Conservation (phyloP, 2,797 vertebrate species). For the Pseudotriccus pelzelni region DNA sequence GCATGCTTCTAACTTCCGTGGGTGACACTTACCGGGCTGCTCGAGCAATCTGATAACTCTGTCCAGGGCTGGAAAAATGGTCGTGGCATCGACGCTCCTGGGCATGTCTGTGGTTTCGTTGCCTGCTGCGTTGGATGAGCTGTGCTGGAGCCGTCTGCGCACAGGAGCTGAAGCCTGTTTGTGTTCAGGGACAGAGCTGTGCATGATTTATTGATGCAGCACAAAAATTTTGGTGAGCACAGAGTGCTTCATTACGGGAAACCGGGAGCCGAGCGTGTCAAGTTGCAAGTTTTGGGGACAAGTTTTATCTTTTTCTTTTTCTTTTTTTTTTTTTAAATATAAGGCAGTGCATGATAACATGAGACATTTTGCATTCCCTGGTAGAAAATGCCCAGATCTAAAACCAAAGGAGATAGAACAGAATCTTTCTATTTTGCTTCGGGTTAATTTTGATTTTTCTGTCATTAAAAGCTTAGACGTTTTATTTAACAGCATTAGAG, state of each 20-base stretch:
- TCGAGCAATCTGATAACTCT: background rate
- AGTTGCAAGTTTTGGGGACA: background rate
- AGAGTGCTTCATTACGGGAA: background rate
- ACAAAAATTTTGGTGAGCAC: background rate
- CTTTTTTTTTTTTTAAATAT: background rate
- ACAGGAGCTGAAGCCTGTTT: background rate
- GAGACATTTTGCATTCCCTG: background rate
- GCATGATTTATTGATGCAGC: background rate
- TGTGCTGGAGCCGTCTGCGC: background rate
- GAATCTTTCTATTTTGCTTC: background rate
- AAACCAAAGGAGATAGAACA: background rate
- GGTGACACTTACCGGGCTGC: background rate
- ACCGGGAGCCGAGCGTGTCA: background rate
- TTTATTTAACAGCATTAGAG: background rate
- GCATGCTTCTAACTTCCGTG: constrained; percentile 1
- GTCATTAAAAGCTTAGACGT: background rate
- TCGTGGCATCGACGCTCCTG: background rate
- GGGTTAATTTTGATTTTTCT: background rate
- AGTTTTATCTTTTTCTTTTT: background rate
- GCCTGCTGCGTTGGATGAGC: background rate
- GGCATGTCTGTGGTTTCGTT: background rate
- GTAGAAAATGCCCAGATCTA: background rate
- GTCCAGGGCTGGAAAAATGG: background rate
- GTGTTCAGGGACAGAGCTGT: background rate
- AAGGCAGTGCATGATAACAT: background rate